Evolutionary conservation across 1,140 invertebrate species (phyloP).

Genomic region (Drosophila burlai): DNA sequence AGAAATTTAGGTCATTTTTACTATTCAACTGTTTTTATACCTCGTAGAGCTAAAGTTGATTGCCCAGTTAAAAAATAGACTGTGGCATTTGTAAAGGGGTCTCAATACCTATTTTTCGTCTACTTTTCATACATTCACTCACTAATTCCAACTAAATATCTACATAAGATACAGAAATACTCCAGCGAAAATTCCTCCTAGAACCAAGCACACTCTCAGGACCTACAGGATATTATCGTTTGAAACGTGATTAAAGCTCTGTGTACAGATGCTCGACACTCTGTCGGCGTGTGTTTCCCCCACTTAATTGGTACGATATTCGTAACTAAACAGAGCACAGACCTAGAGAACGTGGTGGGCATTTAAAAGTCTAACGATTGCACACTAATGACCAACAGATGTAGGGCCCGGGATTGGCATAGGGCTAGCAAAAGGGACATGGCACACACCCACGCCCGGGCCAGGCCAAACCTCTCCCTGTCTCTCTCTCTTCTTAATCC

Average conservation of each 20-base stretch:
- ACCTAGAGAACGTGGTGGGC: conserved; percentile 65
- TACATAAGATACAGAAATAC: too few species aligned
- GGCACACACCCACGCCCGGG: conserved; percentile 32
- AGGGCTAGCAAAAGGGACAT: conserved; percentile 26
- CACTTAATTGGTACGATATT: conserved; percentile 78
- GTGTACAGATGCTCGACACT: conserved; percentile 39
- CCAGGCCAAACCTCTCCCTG: conserved; percentile 24
- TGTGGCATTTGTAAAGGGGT: neutral
- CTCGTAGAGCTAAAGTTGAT: neutral
- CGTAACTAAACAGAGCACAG: conserved; percentile 45
- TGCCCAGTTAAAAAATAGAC: neutral
- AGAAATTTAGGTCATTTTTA: neutral
- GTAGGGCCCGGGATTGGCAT: conserved; percentile 51
- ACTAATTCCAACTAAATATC: neutral
- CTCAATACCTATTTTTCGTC: neutral
- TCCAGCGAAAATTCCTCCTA: neutral
- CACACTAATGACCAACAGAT: conserved; percentile 76
- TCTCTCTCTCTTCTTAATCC: conserved; percentile 27
- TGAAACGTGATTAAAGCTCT: conserved; percentile 70
- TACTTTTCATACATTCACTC: neutral
- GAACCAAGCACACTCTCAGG: neutral
- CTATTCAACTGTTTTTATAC: neutral
- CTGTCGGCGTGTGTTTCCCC: conserved; percentile 37
- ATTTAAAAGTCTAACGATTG: conserved; percentile 79
- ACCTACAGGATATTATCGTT: conserved; percentile 18